phyloP scores from a whole-genome alignment of 2,113 vertebrate genomes.

The Tricholaema leucomelas region DNA sequence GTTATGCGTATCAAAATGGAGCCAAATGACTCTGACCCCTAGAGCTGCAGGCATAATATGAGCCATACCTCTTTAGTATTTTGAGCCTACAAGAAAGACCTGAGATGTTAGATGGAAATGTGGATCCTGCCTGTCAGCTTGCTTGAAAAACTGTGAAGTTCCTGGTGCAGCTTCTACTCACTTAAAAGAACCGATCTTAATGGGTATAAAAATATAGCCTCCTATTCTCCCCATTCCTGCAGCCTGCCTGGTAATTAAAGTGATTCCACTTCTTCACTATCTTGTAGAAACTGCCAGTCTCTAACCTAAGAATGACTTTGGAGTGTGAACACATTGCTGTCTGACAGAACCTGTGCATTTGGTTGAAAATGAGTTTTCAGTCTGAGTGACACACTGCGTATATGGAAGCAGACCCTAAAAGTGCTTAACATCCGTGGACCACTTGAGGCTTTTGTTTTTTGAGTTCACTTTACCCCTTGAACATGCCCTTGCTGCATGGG shows the following conservation, averaged over 20 bases:
- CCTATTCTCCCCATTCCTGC: not conserved
- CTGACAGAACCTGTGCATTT: not conserved
- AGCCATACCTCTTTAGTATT: not conserved
- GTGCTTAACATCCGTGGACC: not conserved
- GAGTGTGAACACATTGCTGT: not conserved
- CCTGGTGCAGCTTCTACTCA: not conserved
- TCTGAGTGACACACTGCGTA: not conserved
- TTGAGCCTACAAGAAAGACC: not conserved
- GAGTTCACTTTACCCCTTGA: not conserved
- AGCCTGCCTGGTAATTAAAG: not conserved
- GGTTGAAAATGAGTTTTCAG: not conserved
- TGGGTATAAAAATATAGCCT: not conserved
- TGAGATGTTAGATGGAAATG: rapidly evolving
- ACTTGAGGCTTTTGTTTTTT: not conserved
- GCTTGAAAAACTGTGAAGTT: not conserved
- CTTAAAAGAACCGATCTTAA: not conserved
- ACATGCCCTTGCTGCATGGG: not conserved
- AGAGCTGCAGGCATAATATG: not conserved
- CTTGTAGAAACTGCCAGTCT: not conserved
- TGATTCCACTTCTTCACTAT: not conserved
- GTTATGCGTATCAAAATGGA: not conserved
- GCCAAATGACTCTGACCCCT: not conserved
- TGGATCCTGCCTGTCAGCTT: not conserved
- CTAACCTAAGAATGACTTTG: not conserved
- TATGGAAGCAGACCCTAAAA: not conserved